Conservation (phyloP, 2,797 vertebrate genomes). For the Fringilla coelebs region DNA sequence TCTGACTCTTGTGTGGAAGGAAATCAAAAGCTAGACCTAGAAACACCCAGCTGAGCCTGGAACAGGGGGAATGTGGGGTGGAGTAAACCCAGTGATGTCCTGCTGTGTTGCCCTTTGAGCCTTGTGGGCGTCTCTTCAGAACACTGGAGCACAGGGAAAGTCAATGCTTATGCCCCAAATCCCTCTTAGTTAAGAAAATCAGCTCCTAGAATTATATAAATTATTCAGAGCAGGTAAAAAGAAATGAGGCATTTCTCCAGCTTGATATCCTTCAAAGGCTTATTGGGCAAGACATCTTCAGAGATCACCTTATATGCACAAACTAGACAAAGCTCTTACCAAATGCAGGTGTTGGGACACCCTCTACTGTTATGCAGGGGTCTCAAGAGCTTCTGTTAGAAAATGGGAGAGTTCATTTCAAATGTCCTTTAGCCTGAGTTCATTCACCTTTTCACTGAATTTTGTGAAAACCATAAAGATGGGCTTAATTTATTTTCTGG, state of each 20-base stretch:
- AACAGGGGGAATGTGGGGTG: neutral
- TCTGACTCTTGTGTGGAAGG: neutral
- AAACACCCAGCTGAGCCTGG: neutral
- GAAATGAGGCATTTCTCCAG: neutral
- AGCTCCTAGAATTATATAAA: neutral
- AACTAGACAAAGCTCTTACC: neutral
- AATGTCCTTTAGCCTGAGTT: neutral
- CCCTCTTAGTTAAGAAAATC: neutral
- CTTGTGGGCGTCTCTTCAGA: neutral
- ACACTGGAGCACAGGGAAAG: neutral
- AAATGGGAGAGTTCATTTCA: neutral
- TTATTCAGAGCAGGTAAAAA: neutral
- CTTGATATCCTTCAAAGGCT: neutral
- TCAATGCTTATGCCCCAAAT: neutral
- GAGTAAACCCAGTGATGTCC: neutral
- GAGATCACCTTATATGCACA: neutral
- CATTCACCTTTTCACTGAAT: accelerated
- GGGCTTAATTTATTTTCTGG: neutral
- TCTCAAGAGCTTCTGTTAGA: neutral
- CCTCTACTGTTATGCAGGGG: neutral
- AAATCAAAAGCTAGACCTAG: neutral
- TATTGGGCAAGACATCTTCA: neutral
- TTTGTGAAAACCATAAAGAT: neutral
- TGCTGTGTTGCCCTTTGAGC: neutral
- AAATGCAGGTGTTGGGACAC: neutral